These are phyloP conservation scores for Leptarthrus brevirostris DNA, from an alignment of 2,888 invertebrate species.

Conservation along the genomic window DNA sequence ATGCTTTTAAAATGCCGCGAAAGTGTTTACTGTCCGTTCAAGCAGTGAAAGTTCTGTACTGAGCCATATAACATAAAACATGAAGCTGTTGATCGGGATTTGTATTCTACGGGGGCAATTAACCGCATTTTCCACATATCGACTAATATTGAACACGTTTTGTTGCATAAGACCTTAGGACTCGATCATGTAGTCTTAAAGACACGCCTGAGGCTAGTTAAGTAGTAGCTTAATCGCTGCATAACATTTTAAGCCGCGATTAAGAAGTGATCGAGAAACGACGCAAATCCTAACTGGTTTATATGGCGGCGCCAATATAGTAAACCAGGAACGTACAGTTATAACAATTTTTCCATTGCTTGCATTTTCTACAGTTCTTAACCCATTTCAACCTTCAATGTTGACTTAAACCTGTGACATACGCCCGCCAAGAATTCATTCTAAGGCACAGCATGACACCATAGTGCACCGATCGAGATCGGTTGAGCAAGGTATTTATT, in stretches of 20 bases:
- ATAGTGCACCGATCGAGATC: neutral
- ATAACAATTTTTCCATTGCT: constrained; percentile 15
- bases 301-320: neutral
- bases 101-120: constrained; percentile 12
- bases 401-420: constrained; percentile 29
- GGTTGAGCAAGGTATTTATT: neutral
- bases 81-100: constrained; percentile 3
- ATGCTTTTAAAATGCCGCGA: too few relatives aligned
- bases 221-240: neutral
- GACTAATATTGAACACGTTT: constrained; percentile 5
- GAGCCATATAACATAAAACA: constrained; percentile 5
- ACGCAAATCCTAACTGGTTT: neutral
- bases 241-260: neutral
- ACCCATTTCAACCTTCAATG: constrained; percentile 39
- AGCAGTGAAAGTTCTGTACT: too few relatives aligned
- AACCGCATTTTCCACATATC: constrained; percentile 18
- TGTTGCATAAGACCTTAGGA: constrained; percentile 13
- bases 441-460: constrained; percentile 52
- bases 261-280: neutral
- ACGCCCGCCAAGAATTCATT: constrained; percentile 43
- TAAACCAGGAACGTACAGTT: constrained; percentile 9
- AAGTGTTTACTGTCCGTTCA: too few relatives aligned
- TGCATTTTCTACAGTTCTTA: neutral
- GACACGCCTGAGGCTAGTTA: neutral
- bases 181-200: neutral